phyloP scores from a whole-genome alignment of 2,888 invertebrate species.

The Tetrapedia diversipes region DNA sequence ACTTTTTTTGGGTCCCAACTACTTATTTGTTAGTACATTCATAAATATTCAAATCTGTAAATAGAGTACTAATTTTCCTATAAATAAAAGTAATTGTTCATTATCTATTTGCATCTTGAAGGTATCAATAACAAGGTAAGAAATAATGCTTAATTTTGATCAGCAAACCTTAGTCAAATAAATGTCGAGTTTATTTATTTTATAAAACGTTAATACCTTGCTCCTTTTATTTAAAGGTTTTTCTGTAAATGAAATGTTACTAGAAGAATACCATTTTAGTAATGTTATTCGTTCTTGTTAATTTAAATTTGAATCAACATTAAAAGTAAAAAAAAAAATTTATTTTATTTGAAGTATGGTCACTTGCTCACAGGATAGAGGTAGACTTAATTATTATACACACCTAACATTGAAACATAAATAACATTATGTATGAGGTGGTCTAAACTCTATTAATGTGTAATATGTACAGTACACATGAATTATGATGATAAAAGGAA shows the following conservation, averaged over 20 bases:
- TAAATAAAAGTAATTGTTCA: slow-evolving; percentile 24
- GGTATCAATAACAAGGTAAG: neutral
- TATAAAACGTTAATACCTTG: slow-evolving; percentile 7
- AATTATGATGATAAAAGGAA: slow-evolving; percentile 26
- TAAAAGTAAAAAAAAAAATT: slow-evolving; percentile 7
- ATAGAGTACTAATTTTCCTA: slow-evolving; percentile 31
- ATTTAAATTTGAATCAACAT: neutral
- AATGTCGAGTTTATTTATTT: neutral
- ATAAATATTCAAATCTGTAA: slow-evolving; percentile 35
- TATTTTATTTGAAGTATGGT: slow-evolving; percentile 15
- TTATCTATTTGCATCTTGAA: slow-evolving; percentile 21
- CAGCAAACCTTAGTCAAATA: slow-evolving; percentile 10
- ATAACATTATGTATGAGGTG: slow-evolving; percentile 39
- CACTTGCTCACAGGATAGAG: slow-evolving; percentile 37
- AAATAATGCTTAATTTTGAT: slow-evolving; percentile 6
- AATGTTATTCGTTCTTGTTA: neutral
- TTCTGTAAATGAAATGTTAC: slow-evolving; percentile 30
- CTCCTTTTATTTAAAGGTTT: slow-evolving; percentile 46
- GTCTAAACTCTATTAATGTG: slow-evolving; percentile 27
- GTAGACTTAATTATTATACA: slow-evolving; percentile 40
- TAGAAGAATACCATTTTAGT: slow-evolving; percentile 3
- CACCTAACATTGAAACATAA: slow-evolving; percentile 35
- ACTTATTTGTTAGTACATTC: slow-evolving; percentile 22
- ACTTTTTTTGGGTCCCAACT: slow-evolving; percentile 12
- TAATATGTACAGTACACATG: slow-evolving; percentile 34